These are phyloP conservation scores for Melangyna quadrimaculata DNA, from an alignment of 2,888 invertebrate species.

Conservation along the genomic window DNA sequence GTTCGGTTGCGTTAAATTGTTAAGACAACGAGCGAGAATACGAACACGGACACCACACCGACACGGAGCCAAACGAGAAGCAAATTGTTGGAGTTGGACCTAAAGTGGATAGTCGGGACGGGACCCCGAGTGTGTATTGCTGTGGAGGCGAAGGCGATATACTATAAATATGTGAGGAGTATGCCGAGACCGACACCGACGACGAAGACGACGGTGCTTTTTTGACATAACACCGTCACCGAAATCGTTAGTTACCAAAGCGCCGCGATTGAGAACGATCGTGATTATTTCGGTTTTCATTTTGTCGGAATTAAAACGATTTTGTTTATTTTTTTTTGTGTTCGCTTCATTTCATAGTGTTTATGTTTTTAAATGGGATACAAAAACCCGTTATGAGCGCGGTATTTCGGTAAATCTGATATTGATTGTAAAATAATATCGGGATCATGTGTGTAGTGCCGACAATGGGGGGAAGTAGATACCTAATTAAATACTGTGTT, in stretches of 20 bases:
- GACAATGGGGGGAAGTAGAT: background rate
- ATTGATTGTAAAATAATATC: conserved; percentile 8
- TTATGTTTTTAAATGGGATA: conserved; percentile 40
- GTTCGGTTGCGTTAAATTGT: conserved; percentile 43
- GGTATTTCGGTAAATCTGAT: conserved; percentile 16
- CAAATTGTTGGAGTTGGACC: conserved; percentile 26
- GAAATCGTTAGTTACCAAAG: conserved; percentile 57
- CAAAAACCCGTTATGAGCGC: conserved; percentile 46
- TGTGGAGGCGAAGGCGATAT: conserved; percentile 20
- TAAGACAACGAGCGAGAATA: conserved; percentile 28
- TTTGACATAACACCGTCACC: conserved; percentile 39
- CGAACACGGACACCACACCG: background rate
- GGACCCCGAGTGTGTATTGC: background rate
- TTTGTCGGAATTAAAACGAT: conserved; percentile 19
- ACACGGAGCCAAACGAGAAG: conserved; percentile 44
- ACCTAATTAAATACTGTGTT: conserved; percentile 10
- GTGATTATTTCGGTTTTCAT: conserved; percentile 39
- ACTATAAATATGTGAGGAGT: conserved; percentile 6
- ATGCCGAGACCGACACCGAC: background rate
- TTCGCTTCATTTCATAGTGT: conserved; percentile 21
- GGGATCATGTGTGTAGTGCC: conserved; percentile 6
- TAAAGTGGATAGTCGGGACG: background rate
- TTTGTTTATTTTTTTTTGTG: conserved; percentile 27
- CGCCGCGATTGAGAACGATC: conserved; percentile 67
- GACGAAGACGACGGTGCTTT: conserved; percentile 23